phyloP scores from a whole-genome alignment of 2,888 invertebrate genomes.

The Pachliopta kotzebuea region DNA sequence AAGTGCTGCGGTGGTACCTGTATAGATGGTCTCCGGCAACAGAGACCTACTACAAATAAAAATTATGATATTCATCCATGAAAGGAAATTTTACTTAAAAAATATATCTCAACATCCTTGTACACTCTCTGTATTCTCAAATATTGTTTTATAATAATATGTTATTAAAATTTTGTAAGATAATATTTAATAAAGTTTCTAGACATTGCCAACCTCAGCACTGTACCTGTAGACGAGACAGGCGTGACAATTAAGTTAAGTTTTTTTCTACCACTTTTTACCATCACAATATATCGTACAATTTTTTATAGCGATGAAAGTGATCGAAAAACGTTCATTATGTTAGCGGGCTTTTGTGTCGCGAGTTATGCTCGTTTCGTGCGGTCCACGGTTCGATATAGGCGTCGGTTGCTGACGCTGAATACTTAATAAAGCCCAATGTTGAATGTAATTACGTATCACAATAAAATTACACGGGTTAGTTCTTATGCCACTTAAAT shows the following conservation, averaged over 20 bases:
- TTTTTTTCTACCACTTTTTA: constrained; percentile 55
- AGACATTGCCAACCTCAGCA: constrained; percentile 31
- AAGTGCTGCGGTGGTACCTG: no score
- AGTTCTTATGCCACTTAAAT: constrained; percentile 11
- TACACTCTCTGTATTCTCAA: no score
- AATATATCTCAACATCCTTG: no score
- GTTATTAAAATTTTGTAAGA: no score
- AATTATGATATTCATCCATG: no score
- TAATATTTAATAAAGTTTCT: not conserved
- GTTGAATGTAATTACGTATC: constrained; percentile 42
- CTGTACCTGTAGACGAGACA: constrained; percentile 39
- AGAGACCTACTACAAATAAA: no score
- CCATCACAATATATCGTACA: constrained; percentile 41
- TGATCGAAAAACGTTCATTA: constrained; percentile 60
- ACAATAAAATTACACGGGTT: constrained; percentile 22
- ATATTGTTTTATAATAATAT: no score
- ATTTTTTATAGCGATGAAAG: constrained; percentile 62
- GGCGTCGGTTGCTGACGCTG: constrained; percentile 35
- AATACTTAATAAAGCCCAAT: constrained; percentile 41
- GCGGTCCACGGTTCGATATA: constrained; percentile 16
- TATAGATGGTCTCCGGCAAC: no score
- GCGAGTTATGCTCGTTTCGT: constrained; percentile 40
- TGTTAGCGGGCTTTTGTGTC: constrained; percentile 50
- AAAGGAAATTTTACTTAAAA: no score
- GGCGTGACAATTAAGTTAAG: constrained; percentile 71